A percentile compares a stretch with the other conserved stretches of the same genome.
phyloP scores from a whole-genome alignment of 2,113 vertebrate genomes.

The Clarias macrocephalus region DNA sequence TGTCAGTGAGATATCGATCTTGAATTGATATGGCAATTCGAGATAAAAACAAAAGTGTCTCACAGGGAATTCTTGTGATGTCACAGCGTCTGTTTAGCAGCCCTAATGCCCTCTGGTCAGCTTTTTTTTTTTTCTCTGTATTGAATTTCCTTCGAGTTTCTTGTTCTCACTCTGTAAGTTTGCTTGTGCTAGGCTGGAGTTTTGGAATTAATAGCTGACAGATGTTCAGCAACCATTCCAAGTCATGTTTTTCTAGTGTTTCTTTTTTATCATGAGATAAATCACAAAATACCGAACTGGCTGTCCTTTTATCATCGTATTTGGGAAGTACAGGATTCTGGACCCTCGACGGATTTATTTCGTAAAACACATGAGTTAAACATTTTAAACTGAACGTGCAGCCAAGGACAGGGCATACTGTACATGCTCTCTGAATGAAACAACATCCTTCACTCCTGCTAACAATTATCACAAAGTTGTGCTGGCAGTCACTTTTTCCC shows the following conservation, averaged over 20 bases:
- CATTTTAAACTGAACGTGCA: not conserved
- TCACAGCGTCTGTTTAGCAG: not conserved
- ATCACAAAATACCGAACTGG: not conserved
- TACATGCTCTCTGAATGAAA: not conserved
- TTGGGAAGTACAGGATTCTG: not conserved
- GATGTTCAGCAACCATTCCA: conserved; percentile 13
- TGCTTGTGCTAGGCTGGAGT: conserved; percentile 10
- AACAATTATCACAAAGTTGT: conserved; percentile 16
- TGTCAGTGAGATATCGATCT: not conserved
- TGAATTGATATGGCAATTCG: not conserved
- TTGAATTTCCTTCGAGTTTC: not conserved
- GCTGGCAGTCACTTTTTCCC: not conserved
- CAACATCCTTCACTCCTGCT: conserved; percentile 22
- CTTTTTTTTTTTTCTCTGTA: not conserved
- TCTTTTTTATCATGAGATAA: not conserved
- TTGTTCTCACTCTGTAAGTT: conserved; percentile 14
- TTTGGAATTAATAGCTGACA: conserved; percentile 15
- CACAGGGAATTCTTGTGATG: not conserved
- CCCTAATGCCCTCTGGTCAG: not conserved
- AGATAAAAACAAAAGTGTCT: not conserved
- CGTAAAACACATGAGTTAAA: too few species aligned
- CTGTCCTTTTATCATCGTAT: not conserved
- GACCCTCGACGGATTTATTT: not conserved
- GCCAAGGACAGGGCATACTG: not conserved
- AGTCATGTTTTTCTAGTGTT: not conserved